Base-by-base conservation (phyloP, 2,113 vertebrate species). In the Anseranas semipalmata region DNA sequence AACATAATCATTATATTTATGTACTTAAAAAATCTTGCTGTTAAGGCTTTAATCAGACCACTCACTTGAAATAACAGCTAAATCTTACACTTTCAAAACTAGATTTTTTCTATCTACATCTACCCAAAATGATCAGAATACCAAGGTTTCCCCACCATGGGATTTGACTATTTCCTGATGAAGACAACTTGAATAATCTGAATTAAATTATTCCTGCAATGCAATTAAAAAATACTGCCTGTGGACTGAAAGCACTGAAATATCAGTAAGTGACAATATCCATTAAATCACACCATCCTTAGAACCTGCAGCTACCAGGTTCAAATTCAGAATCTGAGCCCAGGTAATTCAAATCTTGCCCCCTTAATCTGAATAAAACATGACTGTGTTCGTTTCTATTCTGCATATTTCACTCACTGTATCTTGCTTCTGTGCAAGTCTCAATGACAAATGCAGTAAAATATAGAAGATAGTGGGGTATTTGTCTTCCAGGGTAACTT, bases 291-390 rank as follows among this genome's bases (percentile, higher is more conserved):
- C 4, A 1, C 50, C 43, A 78, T 65, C 35, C 43, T 70, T 83
- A 46, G 39, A 75, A 89, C 20, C 39, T 84, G 79, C 52, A 81
- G 65, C 56, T 87, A 30, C 24, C 68, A 74, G 32, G 43, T 91
- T 94, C 76, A 80, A 25, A 78, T 48, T 60, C 78, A 86, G 46
- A 81, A 85, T 85, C 56, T 55, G 85, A 77, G 46, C 33, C 50
- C 6, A 2, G 53, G 18, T 41, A 85, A 67, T 85, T 92, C 88
- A 86, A 88, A 88, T 83, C 48, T 75, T 75, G 18, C 30, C 15
- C 87, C 59, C 68, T 89, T 78, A 88, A 65, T 53, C 65, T 86
- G 79, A 95, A 94, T 94, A 95, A 95, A 97, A 91, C 76, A 90
- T 88, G 55, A 82, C 33, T 73, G 15, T 58, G 59, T 79, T 79